Percentiles rank a stretch among this genome's conserved stretches.
Evolutionary conservation across 2,797 vertebrate species (phyloP).

Genomic region (Falco rusticolus): DNA sequence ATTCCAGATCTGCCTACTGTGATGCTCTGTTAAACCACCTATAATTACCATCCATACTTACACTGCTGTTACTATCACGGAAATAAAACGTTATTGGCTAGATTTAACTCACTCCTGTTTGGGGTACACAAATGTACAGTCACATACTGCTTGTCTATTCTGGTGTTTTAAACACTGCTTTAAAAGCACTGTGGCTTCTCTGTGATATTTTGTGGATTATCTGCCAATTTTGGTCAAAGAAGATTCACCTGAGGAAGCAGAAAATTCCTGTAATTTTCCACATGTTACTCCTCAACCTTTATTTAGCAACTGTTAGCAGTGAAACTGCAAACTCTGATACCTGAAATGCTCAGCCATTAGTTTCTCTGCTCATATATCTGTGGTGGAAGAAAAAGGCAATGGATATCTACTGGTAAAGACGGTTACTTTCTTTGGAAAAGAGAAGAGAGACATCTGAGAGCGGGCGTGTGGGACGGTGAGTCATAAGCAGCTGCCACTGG

Average conservation of each 20-base stretch:
- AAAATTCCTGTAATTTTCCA: not conserved
- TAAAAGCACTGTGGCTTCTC: not conserved
- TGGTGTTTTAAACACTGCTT: not conserved
- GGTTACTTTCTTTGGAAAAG: not conserved
- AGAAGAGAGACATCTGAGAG: not conserved
- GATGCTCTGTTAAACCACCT: not conserved
- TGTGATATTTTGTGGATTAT: not conserved
- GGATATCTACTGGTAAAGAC: not conserved
- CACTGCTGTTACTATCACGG: not conserved
- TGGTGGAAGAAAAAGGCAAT: not conserved
- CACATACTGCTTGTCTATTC: not conserved
- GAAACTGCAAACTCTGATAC: not conserved
- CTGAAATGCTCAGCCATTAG: not conserved
- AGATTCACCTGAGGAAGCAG: not conserved
- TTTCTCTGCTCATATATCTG: not conserved
- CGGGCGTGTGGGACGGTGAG: not conserved
- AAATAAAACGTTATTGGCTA: not conserved
- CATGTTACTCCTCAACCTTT: not conserved
- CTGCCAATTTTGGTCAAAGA: not conserved
- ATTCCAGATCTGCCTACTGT: not conserved
- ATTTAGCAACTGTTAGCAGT: not conserved
- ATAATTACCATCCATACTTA: not conserved
- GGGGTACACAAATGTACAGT: not conserved
- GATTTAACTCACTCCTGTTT: not conserved
- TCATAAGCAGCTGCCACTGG: not conserved